Percentiles rank a stretch among this genome's conserved stretches.
phyloP scores from a whole-genome alignment of 2,888 invertebrate species.

The Stenotaenia linearis region DNA sequence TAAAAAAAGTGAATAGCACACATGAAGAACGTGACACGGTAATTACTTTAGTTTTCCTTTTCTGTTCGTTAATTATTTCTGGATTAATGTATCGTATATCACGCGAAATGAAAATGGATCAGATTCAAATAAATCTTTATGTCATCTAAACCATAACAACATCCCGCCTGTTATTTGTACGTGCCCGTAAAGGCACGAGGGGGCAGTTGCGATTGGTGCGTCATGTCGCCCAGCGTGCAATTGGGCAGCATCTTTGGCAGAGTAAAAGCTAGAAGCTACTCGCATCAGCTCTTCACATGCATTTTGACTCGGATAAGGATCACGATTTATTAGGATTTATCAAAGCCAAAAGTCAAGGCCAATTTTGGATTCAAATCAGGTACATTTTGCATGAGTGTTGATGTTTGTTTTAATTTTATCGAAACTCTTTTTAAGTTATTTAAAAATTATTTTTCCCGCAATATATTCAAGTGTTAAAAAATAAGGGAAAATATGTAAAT shows the following conservation, averaged over 20 bases:
- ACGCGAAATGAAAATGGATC: background rate
- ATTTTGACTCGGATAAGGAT: background rate
- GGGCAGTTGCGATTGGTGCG: background rate
- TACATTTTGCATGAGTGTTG: background rate
- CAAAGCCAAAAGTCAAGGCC: background rate
- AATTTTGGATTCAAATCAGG: background rate
- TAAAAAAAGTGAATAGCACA: background rate
- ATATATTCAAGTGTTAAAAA: background rate
- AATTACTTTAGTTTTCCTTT: background rate
- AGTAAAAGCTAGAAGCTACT: background rate
- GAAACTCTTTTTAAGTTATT: background rate
- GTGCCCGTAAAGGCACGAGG: background rate
- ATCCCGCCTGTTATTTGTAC: background rate
- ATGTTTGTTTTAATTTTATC: background rate
- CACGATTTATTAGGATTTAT: background rate
- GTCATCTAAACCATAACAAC: background rate
- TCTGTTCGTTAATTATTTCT: background rate
- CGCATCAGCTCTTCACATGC: slow-evolving; percentile 11
- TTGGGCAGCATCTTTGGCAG: slow-evolving; percentile 8
- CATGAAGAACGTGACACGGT: background rate
- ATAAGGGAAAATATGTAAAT: no score
- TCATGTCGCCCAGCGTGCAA: slow-evolving; percentile 9
- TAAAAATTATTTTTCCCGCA: background rate
- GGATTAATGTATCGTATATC: background rate
- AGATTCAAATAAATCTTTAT: background rate